Conservation (phyloP, 2,888 invertebrate species). For the Gnatocerus cornutus region DNA sequence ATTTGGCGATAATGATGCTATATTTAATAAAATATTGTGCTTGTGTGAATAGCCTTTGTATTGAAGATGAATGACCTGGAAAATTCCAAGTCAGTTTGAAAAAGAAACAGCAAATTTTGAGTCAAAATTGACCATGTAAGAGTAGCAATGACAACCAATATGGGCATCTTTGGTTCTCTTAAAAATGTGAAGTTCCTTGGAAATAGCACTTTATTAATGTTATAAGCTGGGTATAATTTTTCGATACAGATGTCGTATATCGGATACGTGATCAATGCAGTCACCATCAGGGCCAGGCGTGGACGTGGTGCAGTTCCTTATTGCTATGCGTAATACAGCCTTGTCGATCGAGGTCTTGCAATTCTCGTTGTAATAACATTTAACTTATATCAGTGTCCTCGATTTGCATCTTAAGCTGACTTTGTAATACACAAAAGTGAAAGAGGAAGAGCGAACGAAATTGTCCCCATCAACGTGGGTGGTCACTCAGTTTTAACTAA, state of each 20-base stretch:
- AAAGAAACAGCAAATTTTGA: too few relatives aligned
- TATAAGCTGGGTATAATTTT: constrained; percentile 27
- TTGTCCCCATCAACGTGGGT: constrained; percentile 3
- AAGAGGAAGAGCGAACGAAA: constrained; percentile 9
- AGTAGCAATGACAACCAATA: too few relatives aligned
- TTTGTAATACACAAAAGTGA: constrained; percentile 26
- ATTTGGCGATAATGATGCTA: too few relatives aligned
- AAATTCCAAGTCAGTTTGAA: too few relatives aligned
- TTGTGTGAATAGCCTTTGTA: too few relatives aligned
- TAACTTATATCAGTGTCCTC: constrained; percentile 53
- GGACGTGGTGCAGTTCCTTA: constrained; percentile 66
- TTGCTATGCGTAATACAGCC: constrained; percentile 67
- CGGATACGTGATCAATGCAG: constrained; percentile 53
- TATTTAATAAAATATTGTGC: too few relatives aligned
- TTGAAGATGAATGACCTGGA: too few relatives aligned
- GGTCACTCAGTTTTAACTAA: not conserved
- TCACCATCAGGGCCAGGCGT: constrained; percentile 62
- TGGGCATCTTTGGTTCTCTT: too few relatives aligned
- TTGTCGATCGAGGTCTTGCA: constrained; percentile 65
- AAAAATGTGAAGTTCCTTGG: constrained; percentile 3
- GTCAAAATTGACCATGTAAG: too few relatives aligned
- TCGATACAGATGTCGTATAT: constrained; percentile 46
- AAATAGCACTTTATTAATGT: constrained; percentile 18
- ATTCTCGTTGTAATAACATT: constrained; percentile 57
- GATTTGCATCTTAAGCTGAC: constrained; percentile 44